Conservation (phyloP, 2,797 vertebrate species). For the Botia almorhae region DNA sequence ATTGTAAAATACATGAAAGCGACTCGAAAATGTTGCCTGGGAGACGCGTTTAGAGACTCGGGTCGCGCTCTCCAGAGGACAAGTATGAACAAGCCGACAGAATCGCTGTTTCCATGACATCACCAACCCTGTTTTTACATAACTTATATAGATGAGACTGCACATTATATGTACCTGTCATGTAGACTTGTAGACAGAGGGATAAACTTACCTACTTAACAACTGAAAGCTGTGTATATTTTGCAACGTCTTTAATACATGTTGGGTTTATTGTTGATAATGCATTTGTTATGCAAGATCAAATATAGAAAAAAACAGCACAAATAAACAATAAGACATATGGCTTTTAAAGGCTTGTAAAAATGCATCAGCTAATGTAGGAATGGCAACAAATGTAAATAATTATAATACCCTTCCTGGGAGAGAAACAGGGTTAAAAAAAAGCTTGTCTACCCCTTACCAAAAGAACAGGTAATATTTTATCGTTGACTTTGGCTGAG, state of each 20-base stretch:
- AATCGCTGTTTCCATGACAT: conserved; percentile 35
- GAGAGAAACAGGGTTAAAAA: not conserved
- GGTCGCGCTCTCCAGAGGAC: conserved; percentile 22
- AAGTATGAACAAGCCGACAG: conserved; percentile 15
- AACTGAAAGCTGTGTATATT: not conserved
- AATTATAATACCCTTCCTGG: not conserved
- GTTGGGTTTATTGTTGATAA: not conserved
- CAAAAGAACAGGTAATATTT: not conserved
- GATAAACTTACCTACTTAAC: not conserved
- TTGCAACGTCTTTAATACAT: conserved; percentile 7
- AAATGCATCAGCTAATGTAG: not conserved
- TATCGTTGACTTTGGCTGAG: not conserved
- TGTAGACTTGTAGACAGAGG: not conserved
- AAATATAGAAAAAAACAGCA: not conserved
- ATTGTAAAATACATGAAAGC: conserved; percentile 53
- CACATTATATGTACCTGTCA: not conserved
- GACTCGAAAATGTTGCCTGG: conserved; percentile 50
- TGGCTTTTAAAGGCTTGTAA: not conserved
- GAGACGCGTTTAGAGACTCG: conserved; percentile 36
- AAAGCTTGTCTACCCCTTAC: not conserved
- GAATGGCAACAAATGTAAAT: not conserved
- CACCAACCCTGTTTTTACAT: conserved; percentile 23
- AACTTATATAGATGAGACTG: not conserved
- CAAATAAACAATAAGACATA: not conserved
- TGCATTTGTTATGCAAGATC: not conserved